Conservation (phyloP, 2,888 invertebrate genomes). For the Hoplodrina blanda region DNA sequence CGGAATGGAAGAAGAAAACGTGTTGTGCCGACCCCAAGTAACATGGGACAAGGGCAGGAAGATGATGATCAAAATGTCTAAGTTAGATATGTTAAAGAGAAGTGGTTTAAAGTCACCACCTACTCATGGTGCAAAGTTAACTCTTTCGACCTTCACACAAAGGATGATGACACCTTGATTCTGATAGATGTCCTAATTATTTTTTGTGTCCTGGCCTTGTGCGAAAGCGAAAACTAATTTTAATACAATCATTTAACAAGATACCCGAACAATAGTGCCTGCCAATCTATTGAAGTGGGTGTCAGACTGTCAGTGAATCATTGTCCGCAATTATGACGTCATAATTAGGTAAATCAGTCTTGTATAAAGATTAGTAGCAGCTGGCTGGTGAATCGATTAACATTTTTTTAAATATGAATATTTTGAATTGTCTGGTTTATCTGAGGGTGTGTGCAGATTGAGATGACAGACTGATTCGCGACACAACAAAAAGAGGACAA, state of each 20-base stretch:
- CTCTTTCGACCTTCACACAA: constrained; percentile 1
- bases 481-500: too few relatives aligned
- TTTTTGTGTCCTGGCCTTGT: constrained; percentile 66
- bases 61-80: too few relatives aligned
- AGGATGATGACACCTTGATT: constrained; percentile 9
- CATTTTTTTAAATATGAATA: neutral
- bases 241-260: constrained; percentile 67
- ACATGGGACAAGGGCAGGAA: too few relatives aligned
- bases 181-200: constrained; percentile 47
- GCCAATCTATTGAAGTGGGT: constrained; percentile 38
- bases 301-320: constrained; percentile 47
- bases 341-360: constrained; percentile 21
- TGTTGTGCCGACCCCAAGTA: too few relatives aligned
- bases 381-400: constrained; percentile 2
- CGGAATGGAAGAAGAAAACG: too few relatives aligned
- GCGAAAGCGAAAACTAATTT: constrained; percentile 77
- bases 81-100: too few relatives aligned
- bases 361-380: constrained; percentile 2
- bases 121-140: too few relatives aligned
- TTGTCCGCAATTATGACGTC: constrained; percentile 24
- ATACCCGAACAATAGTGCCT: constrained; percentile 51
- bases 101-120: too few relatives aligned
- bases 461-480: too few relatives aligned
- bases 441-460: too few relatives aligned
- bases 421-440: too few relatives aligned